Conservation (phyloP, 2,797 vertebrate genomes). For the Poeciliopsis paucimaculata region DNA sequence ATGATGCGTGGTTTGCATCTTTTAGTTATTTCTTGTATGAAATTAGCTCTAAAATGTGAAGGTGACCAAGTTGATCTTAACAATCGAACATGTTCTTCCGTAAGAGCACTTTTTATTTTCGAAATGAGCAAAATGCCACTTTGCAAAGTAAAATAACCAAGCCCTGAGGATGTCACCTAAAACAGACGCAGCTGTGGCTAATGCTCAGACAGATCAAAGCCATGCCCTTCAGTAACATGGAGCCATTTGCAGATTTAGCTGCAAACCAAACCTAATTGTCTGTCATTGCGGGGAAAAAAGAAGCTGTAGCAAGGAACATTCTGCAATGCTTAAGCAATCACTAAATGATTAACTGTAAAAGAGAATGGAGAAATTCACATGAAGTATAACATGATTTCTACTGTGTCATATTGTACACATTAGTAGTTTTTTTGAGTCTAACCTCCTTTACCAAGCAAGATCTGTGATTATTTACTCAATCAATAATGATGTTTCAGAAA, state of each 20-base stretch:
- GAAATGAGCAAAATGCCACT: conserved; percentile 32
- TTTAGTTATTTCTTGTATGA: not conserved
- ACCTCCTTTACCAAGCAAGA: not conserved
- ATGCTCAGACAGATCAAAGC: conserved; percentile 72
- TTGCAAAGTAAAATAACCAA: conserved; percentile 35
- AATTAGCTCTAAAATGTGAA: not conserved
- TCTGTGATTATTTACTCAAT: not conserved
- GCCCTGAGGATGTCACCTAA: conserved; percentile 51
- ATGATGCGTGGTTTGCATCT: not conserved
- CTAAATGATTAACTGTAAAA: conserved; percentile 39
- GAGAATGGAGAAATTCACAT: conserved; percentile 24
- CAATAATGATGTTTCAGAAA: not conserved
- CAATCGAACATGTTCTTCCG: not conserved
- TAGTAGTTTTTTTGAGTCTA: not conserved
- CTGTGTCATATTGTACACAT: not conserved
- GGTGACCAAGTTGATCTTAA: not conserved
- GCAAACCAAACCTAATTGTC: conserved; percentile 53
- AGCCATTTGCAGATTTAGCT: conserved; percentile 58
- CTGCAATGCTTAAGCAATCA: conserved; percentile 30
- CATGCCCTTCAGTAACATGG: conserved; percentile 47
- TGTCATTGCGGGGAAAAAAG: conserved; percentile 52
- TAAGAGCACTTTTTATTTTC: conserved; percentile 10
- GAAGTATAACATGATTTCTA: not conserved
- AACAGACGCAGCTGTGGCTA: conserved; percentile 58
- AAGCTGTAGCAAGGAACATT: conserved; percentile 37